These are phyloP conservation scores for Emmelina monodactyla DNA, from an alignment of 2,888 invertebrate species.

Conservation along the genomic window DNA sequence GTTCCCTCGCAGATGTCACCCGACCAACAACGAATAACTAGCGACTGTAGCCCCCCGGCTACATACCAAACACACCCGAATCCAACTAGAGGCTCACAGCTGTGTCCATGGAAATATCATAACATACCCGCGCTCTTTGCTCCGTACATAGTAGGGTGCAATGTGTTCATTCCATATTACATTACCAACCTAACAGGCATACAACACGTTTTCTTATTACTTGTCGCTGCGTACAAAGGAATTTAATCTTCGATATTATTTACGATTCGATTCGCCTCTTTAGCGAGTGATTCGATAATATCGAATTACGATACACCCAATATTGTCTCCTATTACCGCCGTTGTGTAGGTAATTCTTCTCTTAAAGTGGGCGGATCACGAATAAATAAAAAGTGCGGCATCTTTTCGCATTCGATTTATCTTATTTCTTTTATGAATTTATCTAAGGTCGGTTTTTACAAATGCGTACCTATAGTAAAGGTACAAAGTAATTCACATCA, in stretches of 20 bases:
- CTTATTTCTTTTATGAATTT: no score
- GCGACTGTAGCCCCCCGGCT: constrained; percentile 28
- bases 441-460: no score
- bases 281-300: constrained; percentile 42
- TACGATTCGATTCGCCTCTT: constrained; percentile 54
- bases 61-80: constrained; percentile 31
- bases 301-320: constrained; percentile 53
- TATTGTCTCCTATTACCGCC: constrained; percentile 54
- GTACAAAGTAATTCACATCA: no score
- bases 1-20: constrained; percentile 41
- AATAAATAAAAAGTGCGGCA: no score
- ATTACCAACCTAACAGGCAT: no score
- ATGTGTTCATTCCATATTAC: no score
- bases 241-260: constrained; percentile 52
- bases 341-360: constrained; percentile 20
- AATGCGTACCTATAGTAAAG: no score
- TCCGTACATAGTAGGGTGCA: no score
- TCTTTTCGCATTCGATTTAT: no score
- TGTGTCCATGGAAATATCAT: constrained; percentile 23
- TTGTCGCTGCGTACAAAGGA: constrained; percentile 32
- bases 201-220: no score
- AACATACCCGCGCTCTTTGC: constrained; percentile 31
- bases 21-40: constrained; percentile 32
- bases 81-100: constrained; percentile 9
- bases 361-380: neutral